Conservation (phyloP, 2,888 invertebrate genomes). For the Thereva unica region DNA sequence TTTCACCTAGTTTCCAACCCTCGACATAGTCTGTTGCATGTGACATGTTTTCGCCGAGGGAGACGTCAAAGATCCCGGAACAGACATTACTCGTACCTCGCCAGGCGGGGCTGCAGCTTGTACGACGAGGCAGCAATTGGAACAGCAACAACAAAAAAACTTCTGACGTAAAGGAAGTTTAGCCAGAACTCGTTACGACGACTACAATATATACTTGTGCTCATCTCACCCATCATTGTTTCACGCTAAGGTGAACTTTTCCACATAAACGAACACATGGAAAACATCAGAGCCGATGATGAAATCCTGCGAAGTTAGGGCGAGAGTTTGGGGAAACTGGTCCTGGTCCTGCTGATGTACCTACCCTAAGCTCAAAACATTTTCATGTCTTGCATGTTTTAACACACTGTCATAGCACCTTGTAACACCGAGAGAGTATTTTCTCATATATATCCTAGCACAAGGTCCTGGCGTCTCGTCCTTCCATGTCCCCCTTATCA, state of each 20-base stretch:
- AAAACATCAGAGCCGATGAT: conserved; percentile 14
- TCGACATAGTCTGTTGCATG: conserved; percentile 8
- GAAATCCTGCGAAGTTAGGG: background rate
- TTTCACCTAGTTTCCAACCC: conserved; percentile 10
- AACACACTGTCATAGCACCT: no score
- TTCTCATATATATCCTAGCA: no score
- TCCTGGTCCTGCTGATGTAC: no score
- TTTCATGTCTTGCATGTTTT: no score
- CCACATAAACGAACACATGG: conserved; percentile 33
- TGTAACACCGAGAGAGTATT: no score
- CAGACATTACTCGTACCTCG: background rate
- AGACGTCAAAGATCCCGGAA: conserved; percentile 4
- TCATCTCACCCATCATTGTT: conserved; percentile 26
- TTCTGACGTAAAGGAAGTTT: background rate
- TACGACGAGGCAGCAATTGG: no score
- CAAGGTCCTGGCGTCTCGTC: background rate
- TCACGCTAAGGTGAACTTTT: conserved; percentile 39
- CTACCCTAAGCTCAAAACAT: no score
- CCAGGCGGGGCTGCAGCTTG: no score
- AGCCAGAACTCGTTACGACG: background rate
- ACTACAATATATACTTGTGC: no score
- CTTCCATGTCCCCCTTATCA: background rate
- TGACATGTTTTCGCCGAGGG: background rate
- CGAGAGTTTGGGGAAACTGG: no score
- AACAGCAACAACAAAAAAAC: background rate